Evolutionary conservation across 2,797 vertebrate species (phyloP).

Genomic region (Chelmon rostratus): DNA sequence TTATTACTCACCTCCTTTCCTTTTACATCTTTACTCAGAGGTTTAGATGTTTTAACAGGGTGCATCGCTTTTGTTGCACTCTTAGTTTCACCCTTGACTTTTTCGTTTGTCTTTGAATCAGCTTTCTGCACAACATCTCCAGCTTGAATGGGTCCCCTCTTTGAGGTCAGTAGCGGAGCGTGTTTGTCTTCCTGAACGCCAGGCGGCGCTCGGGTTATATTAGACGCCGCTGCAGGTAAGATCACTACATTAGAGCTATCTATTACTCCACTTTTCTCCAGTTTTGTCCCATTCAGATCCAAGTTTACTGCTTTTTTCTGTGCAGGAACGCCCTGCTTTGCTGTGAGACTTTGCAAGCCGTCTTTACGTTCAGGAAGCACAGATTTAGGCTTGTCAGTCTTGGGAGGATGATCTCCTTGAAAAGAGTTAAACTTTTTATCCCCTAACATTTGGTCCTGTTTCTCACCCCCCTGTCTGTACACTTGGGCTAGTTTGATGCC

Average conservation of each 20-base stretch:
- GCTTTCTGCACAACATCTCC: neutral
- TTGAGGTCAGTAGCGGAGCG: neutral
- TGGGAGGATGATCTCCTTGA: neutral
- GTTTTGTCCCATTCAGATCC: conserved; percentile 21
- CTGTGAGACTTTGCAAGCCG: neutral
- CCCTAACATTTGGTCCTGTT: neutral
- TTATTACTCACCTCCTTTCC: conserved; percentile 2
- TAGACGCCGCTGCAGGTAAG: conserved; percentile 4
- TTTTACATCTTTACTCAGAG: conserved; percentile 29
- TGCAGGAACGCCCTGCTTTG: conserved; percentile 31
- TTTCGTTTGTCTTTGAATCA: conserved; percentile 24
- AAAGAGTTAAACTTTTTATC: neutral
- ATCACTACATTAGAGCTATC: neutral
- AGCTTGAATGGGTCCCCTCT: conserved; percentile 21
- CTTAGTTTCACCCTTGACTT: conserved; percentile 18
- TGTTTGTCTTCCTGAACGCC: conserved; percentile 47
- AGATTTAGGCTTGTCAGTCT: neutral
- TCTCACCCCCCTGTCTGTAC: conserved; percentile 66
- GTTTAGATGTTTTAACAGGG: conserved; percentile 35
- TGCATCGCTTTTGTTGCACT: conserved; percentile 17
- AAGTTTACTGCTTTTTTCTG: conserved; percentile 59
- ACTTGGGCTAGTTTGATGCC: conserved; percentile 53
- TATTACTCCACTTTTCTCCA: neutral
- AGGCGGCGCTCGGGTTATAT: conserved; percentile 46
- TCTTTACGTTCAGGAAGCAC: conserved; percentile 11